A percentile compares a stretch with the other conserved stretches of the same genome.
Conservation (phyloP, 2,888 invertebrate genomes). For the Pandemis heparana region DNA sequence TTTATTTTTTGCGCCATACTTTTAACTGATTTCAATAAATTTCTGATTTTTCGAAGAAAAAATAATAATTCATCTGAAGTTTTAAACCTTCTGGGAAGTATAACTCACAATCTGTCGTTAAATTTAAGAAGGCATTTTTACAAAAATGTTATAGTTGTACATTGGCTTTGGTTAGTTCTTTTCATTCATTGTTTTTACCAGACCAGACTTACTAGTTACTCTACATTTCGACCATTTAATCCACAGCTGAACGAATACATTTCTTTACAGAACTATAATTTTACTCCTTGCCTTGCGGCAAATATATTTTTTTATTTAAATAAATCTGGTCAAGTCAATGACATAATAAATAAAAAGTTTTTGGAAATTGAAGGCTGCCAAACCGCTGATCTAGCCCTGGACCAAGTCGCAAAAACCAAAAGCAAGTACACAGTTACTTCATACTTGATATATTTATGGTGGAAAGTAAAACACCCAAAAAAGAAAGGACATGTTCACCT, state of each 20-base stretch:
- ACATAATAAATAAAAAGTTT: conserved; percentile 20
- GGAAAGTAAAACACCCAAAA: conserved; percentile 11
- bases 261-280: conserved; percentile 13
- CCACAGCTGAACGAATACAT: conserved; percentile 12
- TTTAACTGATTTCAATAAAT: not conserved
- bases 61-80: not conserved
- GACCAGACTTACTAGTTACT: conserved; percentile 41
- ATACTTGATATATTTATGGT: conserved; percentile 25
- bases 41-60: not conserved
- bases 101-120: conserved; percentile 14
- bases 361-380: conserved; percentile 34
- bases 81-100: conserved; percentile 31
- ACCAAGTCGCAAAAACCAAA: conserved; percentile 18
- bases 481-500: conserved; percentile 27
- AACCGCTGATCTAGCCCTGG: conserved; percentile 12
- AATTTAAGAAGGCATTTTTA: not conserved
- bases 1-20: conserved; percentile 29
- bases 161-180: conserved; percentile 44
- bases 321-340: conserved; percentile 8
- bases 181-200: conserved; percentile 45
- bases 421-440: conserved; percentile 27
- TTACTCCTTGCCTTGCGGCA: conserved; percentile 24
- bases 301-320: conserved; percentile 14
- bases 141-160: conserved; percentile 29
- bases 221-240: conserved; percentile 13